Conservation (phyloP, 2,888 invertebrate species). For the Oscheius sp. region DNA sequence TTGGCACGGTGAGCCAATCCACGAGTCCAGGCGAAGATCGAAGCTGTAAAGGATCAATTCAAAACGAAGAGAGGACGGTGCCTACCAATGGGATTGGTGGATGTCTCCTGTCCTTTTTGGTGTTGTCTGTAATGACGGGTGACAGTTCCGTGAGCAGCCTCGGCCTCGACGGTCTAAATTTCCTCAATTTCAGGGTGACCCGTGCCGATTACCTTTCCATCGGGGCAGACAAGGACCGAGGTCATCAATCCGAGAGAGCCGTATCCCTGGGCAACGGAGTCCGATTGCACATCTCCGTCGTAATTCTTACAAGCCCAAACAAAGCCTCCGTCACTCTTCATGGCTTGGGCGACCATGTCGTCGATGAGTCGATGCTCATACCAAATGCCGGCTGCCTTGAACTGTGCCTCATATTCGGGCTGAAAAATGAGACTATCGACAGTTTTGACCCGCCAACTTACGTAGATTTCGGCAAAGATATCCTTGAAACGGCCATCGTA, state of each 20-base stretch:
- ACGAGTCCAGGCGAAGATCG: constrained; percentile 97
- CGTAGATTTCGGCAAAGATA: constrained; percentile 87
- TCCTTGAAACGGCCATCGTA: constrained; percentile 93
- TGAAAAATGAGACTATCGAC: no score
- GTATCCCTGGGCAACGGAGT: constrained; percentile 90
- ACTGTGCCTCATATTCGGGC: constrained; percentile 84
- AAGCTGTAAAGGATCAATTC: constrained; percentile 77
- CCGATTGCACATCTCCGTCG: constrained; percentile 98
- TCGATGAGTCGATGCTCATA: constrained; percentile 98
- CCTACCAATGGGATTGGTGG: constrained; percentile 92
- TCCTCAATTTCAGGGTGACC: no score
- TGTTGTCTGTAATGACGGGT: constrained; percentile 85
- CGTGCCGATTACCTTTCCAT: no score
- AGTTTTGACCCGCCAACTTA: neutral
- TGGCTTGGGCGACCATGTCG: constrained; percentile 93
- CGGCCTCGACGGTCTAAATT: constrained; percentile 95
- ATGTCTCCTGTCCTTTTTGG: constrained; percentile 89
- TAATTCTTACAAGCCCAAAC: constrained; percentile 99
- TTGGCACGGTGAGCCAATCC: constrained; percentile 93
- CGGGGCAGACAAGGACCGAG: constrained; percentile 93
- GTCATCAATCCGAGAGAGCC: constrained; percentile 97
- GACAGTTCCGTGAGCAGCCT: constrained; percentile 97
- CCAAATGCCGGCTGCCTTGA: constrained; percentile 89
- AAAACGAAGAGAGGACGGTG: neutral
- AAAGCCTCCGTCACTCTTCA: constrained; percentile 92